Percentiles rank a stretch among this genome's conserved stretches.
Conservation (phyloP, 2,888 invertebrate species). For the Platypus cylindrus region DNA sequence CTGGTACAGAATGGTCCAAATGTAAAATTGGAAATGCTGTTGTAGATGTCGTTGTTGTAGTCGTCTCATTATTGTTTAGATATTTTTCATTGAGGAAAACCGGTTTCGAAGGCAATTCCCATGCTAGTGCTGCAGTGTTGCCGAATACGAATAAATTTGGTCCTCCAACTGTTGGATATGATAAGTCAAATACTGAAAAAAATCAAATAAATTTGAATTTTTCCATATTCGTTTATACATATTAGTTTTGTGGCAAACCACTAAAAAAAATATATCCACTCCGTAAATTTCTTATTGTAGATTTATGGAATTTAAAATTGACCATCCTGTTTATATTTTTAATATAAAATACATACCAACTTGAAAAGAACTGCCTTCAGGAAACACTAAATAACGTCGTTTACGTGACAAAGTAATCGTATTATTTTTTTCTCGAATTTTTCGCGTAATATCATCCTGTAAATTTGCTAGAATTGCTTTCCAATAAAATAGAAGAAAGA, state of each 20-base stretch:
- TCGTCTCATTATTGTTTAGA: conserved; percentile 12
- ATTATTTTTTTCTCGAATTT: no score
- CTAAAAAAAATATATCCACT: no score
- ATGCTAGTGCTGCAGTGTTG: conserved; percentile 63
- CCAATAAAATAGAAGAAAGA: no score
- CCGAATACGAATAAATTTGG: conserved; percentile 53
- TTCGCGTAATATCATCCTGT: no score
- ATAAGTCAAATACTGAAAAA: conserved; percentile 47
- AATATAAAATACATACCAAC: conserved; percentile 27
- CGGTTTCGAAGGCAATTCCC: conserved; percentile 46
- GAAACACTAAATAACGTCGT: conserved; percentile 20
- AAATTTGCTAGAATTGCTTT: no score
- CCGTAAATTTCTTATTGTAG: no score
- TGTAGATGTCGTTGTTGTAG: conserved; percentile 7
- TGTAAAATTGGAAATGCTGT: conserved; percentile 12
- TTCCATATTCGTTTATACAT: no score
- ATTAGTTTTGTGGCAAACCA: no score
- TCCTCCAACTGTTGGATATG: conserved; percentile 41
- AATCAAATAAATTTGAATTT: no score
- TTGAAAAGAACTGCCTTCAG: conserved; percentile 30
- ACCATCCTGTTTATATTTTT: no score
- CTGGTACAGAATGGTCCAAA: conserved; percentile 1
- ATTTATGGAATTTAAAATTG: no score
- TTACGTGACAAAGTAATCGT: conserved; percentile 18
- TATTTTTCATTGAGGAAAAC: conserved; percentile 10